Conservation (phyloP, 2,113 vertebrate species). For the Gallinago undulata region DNA sequence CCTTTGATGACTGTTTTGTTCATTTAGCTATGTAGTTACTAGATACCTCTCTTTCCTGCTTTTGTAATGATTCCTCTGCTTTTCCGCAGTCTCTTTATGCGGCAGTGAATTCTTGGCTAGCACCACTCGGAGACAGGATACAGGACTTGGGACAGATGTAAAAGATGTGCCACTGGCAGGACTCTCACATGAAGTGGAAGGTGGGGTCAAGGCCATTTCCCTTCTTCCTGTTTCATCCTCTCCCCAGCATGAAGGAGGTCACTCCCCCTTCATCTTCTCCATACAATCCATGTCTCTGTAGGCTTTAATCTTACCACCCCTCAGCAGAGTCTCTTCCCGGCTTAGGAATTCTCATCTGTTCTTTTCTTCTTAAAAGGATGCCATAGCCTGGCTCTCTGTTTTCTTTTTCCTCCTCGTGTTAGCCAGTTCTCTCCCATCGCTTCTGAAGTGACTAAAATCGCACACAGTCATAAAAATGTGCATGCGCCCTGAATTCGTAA, state of each 20-base stretch:
- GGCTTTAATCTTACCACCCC: constrained; percentile 37
- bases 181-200: background rate
- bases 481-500: background rate
- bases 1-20: constrained; percentile 7
- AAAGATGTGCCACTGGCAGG: background rate
- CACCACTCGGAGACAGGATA: background rate
- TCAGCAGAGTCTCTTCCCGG: background rate
- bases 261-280: constrained; percentile 36
- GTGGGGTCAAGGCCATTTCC: background rate
- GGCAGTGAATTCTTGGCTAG: background rate
- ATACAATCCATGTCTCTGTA: background rate
- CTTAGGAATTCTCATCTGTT: constrained; percentile 9
- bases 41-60: background rate
- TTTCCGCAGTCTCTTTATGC: background rate
- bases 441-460: background rate
- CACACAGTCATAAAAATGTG: background rate
- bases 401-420: background rate
- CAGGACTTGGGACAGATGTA: background rate
- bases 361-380: constrained; percentile 35
- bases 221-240: constrained; percentile 23
- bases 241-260: background rate
- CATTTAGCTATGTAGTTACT: background rate
- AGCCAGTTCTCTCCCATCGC: background rate
- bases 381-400: background rate
- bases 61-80: background rate